phyloP scores from a whole-genome alignment of 1,140 invertebrate species.

The Idris sp. region DNA sequence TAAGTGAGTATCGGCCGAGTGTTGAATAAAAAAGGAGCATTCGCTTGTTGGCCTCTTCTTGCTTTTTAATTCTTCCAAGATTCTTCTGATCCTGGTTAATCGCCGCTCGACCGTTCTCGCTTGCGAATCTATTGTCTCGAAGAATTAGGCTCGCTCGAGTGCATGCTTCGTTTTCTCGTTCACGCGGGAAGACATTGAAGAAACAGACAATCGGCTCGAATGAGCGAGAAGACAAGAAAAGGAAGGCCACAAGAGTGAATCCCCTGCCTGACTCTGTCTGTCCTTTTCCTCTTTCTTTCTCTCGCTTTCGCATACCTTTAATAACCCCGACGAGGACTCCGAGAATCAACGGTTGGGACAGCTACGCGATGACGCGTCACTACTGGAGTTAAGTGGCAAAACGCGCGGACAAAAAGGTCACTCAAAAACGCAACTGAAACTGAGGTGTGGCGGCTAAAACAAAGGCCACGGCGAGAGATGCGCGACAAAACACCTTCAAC shows the following conservation, averaged over 20 bases:
- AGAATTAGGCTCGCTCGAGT: conserved; percentile 69
- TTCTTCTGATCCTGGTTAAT: conserved; percentile 63
- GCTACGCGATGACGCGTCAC: conserved; percentile 75
- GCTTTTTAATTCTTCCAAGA: conserved; percentile 53
- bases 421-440: conserved; percentile 70
- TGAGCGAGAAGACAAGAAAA: conserved; percentile 55
- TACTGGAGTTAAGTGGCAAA: conserved; percentile 77
- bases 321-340: conserved; percentile 52
- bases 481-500: conserved; percentile 72
- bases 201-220: conserved; percentile 57
- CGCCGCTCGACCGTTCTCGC: conserved; percentile 55
- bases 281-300: conserved; percentile 10
- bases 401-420: conserved; percentile 72
- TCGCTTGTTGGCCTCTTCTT: conserved; percentile 44
- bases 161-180: conserved; percentile 58
- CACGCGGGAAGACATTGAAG: conserved; percentile 59
- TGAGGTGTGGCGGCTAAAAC: conserved; percentile 73
- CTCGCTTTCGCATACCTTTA: conserved; percentile 56
- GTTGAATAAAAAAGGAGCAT: conserved; percentile 1
- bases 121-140: conserved; percentile 68
- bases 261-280: conserved; percentile 29
- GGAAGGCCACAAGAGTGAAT: conserved; percentile 46
- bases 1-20: conserved; percentile 18
- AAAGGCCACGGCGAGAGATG: conserved; percentile 71
- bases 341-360: conserved; percentile 60